Evolutionary conservation across 2,888 invertebrate species (phyloP).

Genomic region (Idaea straminata): DNA sequence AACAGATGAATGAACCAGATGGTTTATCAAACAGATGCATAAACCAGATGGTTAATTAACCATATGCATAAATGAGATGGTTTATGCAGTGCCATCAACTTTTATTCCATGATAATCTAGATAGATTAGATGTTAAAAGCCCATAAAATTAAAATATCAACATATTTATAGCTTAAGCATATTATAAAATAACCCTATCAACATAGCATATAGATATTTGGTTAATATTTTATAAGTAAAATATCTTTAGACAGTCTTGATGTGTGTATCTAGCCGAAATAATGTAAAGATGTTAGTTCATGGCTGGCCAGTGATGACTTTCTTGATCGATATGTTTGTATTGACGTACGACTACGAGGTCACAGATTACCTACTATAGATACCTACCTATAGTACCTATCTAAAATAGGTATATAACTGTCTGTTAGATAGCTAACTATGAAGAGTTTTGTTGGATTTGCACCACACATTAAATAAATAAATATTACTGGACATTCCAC

Average conservation of each 20-base stretch:
- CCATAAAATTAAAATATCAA: no score
- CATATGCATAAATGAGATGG: no score
- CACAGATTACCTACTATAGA: conserved; percentile 5
- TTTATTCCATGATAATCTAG: no score
- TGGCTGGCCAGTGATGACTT: conserved; percentile 4
- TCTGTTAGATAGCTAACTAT: neutral
- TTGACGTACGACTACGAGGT: conserved; percentile 7
- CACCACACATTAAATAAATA: no score
- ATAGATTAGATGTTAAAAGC: no score
- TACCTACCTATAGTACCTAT: neutral
- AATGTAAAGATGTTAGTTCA: conserved; percentile 3
- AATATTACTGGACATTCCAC: no score
- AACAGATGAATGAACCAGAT: no score
- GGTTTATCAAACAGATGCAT: no score
- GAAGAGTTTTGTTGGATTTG: neutral
- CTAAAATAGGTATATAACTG: neutral
- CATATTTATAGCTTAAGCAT: no score
- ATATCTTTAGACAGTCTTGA: neutral
- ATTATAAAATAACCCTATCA: no score
- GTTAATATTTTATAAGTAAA: neutral
- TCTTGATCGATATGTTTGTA: conserved; percentile 21
- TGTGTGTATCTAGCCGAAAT: neutral
- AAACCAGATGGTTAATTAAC: no score
- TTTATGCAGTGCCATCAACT: no score
- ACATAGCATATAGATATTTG: neutral